A percentile compares a stretch with the other conserved stretches of the same genome.
These are phyloP conservation scores for Erythrocercus mccallii DNA, from an alignment of 2,113 vertebrate species.

Conservation along the genomic window DNA sequence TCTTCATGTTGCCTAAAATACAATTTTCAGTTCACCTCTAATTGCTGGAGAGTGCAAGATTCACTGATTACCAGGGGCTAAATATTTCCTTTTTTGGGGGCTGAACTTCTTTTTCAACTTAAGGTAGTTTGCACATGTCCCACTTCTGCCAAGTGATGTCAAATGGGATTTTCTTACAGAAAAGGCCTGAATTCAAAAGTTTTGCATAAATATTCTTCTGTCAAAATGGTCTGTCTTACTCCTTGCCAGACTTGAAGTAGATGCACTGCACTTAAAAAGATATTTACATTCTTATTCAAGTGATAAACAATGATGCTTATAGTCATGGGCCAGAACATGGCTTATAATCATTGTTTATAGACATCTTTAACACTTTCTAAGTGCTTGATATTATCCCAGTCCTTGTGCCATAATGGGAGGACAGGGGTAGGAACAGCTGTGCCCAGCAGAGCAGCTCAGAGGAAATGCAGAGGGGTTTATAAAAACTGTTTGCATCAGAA, in stretches of 20 bases:
- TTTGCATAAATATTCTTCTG: not conserved
- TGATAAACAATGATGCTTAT: not conserved
- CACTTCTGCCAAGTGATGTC: not conserved
- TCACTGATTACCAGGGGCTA: not conserved
- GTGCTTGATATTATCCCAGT: not conserved
- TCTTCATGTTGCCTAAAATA: not conserved
- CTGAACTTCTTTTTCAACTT: not conserved
- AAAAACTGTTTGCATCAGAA: not conserved
- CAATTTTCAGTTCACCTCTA: not conserved
- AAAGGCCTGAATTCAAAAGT: not conserved
- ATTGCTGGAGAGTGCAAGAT: not conserved
- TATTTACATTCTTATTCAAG: not conserved
- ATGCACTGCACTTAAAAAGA: not conserved
- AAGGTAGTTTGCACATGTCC: not conserved
- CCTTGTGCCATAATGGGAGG: not conserved
- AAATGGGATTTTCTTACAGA: not conserved
- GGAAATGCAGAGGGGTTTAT: not conserved
- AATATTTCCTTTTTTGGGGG: not conserved
- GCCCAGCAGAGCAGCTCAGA: not conserved
- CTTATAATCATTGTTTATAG: not conserved
- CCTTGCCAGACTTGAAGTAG: not conserved
- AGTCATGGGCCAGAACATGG: not conserved
- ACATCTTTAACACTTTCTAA: not conserved
- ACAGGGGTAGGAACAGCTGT: not conserved
- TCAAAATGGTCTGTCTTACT: not conserved